phyloP scores from a whole-genome alignment of 1,140 invertebrate species.

The Microvelia longipes region DNA sequence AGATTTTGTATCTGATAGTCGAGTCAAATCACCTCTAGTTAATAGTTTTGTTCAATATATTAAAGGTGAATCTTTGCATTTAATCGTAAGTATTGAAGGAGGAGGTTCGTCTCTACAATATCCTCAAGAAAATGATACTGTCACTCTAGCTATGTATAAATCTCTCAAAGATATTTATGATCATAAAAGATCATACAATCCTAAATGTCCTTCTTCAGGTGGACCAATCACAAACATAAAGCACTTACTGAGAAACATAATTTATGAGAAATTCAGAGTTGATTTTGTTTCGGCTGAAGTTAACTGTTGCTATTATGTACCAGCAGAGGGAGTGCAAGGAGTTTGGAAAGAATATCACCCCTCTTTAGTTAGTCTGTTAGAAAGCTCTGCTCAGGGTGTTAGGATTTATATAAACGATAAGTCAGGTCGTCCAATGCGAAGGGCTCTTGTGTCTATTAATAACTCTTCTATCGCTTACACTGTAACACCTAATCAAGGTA shows the following conservation, averaged over 20 bases:
- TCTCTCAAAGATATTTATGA: background rate
- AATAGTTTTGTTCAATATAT: constrained; percentile 15
- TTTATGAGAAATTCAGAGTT: background rate
- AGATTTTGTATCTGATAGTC: constrained; percentile 12
- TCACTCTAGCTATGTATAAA: background rate
- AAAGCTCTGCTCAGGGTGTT: constrained; percentile 36
- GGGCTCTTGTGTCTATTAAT: constrained; percentile 50
- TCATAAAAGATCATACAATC: background rate
- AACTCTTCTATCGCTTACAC: constrained; percentile 37
- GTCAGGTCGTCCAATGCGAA: constrained; percentile 42
- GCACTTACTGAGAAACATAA: background rate
- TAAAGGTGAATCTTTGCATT: constrained; percentile 34
- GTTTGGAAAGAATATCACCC: constrained; percentile 12
- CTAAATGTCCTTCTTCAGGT: constrained; percentile 6
- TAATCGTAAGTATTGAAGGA: constrained; percentile 44
- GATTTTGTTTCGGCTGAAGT: constrained; percentile 10
- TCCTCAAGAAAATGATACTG: constrained; percentile 5
- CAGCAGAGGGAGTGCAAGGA: constrained; percentile 5
- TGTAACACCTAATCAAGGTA: constrained; percentile 46
- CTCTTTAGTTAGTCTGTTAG: constrained; percentile 10
- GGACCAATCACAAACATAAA: constrained; percentile 7
- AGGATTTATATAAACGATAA: constrained; percentile 51
- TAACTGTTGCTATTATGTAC: constrained; percentile 13
- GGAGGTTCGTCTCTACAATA: constrained; percentile 41
- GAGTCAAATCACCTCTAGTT: constrained; percentile 6